These are phyloP conservation scores for Dolomedes plantarius DNA, from an alignment of 2,888 invertebrate genomes.

Conservation along the genomic window DNA sequence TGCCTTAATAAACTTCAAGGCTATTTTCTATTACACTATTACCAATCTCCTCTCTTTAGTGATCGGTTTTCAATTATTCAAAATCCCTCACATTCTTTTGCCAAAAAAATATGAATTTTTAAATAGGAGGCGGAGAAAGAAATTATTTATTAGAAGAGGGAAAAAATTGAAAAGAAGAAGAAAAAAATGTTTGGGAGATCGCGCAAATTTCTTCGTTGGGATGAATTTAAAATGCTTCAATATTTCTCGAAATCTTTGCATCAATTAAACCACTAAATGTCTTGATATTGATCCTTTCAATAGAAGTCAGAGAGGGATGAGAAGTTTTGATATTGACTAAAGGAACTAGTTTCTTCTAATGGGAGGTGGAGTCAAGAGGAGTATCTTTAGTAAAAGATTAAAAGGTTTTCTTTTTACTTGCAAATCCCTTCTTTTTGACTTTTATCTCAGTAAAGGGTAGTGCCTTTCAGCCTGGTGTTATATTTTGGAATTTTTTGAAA, in stretches of 20 bases:
- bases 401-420: not conserved
- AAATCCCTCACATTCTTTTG: slow-evolving; percentile 36
- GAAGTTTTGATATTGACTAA: not conserved
- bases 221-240: slow-evolving; percentile 17
- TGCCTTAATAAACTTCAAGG: slow-evolving; percentile 42
- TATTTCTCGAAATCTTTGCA: slow-evolving; percentile 8
- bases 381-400: not conserved
- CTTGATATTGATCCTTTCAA: slow-evolving; percentile 33
- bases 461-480: not conserved
- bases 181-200: not conserved
- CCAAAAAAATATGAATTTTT: not conserved
- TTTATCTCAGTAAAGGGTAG: not conserved
- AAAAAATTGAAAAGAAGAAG: not conserved
- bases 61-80: slow-evolving; percentile 66
- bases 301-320: not conserved
- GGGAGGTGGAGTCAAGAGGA: not conserved
- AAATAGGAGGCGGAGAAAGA: not conserved
- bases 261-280: slow-evolving; percentile 62
- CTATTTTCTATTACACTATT: slow-evolving; percentile 13
- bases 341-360: not conserved
- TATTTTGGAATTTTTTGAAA: not conserved
- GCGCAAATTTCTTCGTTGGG: not conserved
- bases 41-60: slow-evolving; percentile 22
- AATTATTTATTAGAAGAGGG: not conserved
- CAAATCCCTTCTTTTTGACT: not conserved